Base-by-base conservation (phyloP, 2,888 invertebrate genomes). In the Drosophila anomalata region DNA sequence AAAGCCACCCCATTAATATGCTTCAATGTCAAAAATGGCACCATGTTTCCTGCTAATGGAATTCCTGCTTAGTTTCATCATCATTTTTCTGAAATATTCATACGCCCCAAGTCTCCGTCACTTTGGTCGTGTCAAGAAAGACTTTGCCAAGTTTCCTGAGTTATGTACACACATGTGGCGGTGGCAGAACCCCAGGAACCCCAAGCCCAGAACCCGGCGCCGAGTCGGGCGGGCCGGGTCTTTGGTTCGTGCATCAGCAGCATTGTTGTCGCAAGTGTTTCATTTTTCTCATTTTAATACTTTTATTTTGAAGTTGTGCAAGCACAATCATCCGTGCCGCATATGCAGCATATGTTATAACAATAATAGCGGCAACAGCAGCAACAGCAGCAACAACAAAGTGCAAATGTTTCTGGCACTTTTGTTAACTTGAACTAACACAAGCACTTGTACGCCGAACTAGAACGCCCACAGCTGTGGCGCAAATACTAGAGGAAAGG, bases 211-310 rank as follows among this genome's bases (percentile, higher is more conserved):
- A n/a, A 44, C 54, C 31, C 24, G 52, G 22, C 22, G 22, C 22
- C 22, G 22, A 8, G 44, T 36, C 48, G 33, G 42, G 47, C 47
- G 17, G 55, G 47, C 26, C 41, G 17, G 55, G 47, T 20, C 36
- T 14, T 39, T 17, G 53, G 29, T 47, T 47, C 31, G 29, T 46
- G 39, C 44, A 39, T 17, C 33, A 24, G 42, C 63, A 24, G 46
- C 61, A 42, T 65, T 81, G 73, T 81, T 78, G 76, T 76, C 70
- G 76, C 76, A 78, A 78, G 82, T 78, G 78, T 76, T 73, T 55
- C 50, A 47, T 52, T 48, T 41, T 44, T 55, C 44, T 46, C 42
- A 41, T 53, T 39, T 60, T 36, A 52, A 57, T 68, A 58, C 44
- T 51, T 52, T 61, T 42, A 52, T 53, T 71, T 56, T 44, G 47